Evolutionary conservation across 2,113 vertebrate species (phyloP), one percentile per base, ranked within the genome.

Genomic region (Mixornis gularis): DNA sequence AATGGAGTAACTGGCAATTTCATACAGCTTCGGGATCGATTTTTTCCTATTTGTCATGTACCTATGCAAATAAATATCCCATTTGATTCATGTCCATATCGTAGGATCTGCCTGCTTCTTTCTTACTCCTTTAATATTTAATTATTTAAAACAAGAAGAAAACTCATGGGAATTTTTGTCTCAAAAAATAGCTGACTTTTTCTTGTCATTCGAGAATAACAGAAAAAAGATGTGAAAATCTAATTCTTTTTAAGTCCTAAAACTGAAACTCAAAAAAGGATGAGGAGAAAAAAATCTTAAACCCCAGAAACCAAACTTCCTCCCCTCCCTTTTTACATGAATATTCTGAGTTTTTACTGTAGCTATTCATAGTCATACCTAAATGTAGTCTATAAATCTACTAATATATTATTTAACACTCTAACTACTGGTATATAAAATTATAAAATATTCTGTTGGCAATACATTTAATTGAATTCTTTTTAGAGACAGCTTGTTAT

Each of bases 391-490:
- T 86, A 93, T 95, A 96, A 96, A 94, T 95, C 83, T 72, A 81
- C 89, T 90, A 94, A 96, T 94, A 89, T 66, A 96, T 96, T 95
- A 95, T 96, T 96, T 94, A 96, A 93, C 82, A 85, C 78, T 89
- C 77, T 72, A 94, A 93, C 89, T 92, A 85, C 73, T 79, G 48
- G 46, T 82, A 94, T 93, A 89, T 93, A 94, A 88, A 96, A 92
- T 29, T 63, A 69, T 87, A 85, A 92, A 92, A 91, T 91, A 96
- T 79, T 95, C 74, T 82, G 87, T 94, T 82, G 89, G 86, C 91
- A 93, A 95, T 76, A 93, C 51, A 91, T 90, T 91, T 87, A 96
- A 93, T 87, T 93, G 91, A 95, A 82, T 85, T 84, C 73, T 94
- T 93, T 79, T 87, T 77, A 89, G 87, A 94, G 81, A 81, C 73